Conservation (phyloP, 2,113 vertebrate genomes). For the Malaclemys terrapin region DNA sequence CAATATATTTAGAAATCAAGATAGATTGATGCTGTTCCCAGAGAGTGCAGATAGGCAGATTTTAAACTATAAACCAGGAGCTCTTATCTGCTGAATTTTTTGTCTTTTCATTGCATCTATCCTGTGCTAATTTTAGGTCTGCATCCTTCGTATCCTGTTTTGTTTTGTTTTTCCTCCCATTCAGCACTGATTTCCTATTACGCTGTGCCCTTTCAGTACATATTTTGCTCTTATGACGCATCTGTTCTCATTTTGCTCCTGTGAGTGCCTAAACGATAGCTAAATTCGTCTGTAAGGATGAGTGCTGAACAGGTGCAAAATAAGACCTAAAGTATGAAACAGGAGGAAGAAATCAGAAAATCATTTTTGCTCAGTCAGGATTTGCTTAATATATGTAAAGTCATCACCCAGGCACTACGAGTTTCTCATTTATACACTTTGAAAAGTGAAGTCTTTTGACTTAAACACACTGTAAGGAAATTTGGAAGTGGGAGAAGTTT, state of each 20-base stretch:
- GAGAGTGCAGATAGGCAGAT: constrained; percentile 67
- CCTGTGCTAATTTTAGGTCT: constrained; percentile 57
- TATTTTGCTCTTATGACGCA: constrained; percentile 58
- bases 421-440: constrained; percentile 4
- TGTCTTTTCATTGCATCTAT: constrained; percentile 41
- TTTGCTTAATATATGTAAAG: constrained; percentile 29
- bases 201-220: constrained; percentile 13
- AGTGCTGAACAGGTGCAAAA: constrained; percentile 54
- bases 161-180: constrained; percentile 43
- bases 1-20: constrained; percentile 66
- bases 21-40: constrained; percentile 62
- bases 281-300: constrained; percentile 51
- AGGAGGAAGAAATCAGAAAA: constrained; percentile 42
- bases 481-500: neutral
- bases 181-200: constrained; percentile 59
- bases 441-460: neutral
- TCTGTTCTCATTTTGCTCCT: constrained; percentile 53
- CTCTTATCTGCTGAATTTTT: constrained; percentile 52
- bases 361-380: constrained; percentile 30
- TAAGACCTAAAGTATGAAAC: constrained; percentile 45
- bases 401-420: constrained; percentile 16
- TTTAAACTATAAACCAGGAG: constrained; percentile 65
- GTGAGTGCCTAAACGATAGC: constrained; percentile 17
- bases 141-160: constrained; percentile 30
- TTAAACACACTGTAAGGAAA: neutral